A percentile compares a stretch with the other conserved stretches of the same genome.
Conservation (phyloP, 2,113 vertebrate species). For the Platysteira castanea region DNA sequence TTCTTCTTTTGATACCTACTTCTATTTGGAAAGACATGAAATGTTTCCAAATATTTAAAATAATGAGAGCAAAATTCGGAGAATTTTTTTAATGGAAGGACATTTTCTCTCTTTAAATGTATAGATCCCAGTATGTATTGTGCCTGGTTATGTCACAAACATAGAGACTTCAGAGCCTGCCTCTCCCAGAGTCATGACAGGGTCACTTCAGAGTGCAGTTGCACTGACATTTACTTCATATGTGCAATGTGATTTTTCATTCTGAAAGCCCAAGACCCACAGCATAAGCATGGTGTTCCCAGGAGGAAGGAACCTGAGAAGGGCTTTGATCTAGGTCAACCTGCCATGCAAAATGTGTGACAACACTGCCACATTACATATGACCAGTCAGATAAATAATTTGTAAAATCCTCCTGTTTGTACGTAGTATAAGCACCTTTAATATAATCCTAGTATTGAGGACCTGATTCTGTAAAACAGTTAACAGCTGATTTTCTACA, state of each 20-base stretch:
- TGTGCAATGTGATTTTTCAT: neutral
- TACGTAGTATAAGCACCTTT: neutral
- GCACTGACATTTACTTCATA: neutral
- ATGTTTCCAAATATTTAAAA: neutral
- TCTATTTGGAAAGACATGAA: neutral
- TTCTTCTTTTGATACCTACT: neutral
- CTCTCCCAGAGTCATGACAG: neutral
- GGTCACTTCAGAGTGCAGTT: neutral
- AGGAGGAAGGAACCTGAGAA: neutral
- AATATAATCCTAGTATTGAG: neutral
- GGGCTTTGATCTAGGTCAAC: neutral
- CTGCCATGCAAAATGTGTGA: neutral
- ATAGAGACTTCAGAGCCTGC: neutral
- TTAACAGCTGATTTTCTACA: neutral
- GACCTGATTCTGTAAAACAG: neutral
- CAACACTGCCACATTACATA: neutral
- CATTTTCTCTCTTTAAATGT: neutral
- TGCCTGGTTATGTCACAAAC: neutral
- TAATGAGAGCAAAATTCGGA: neutral
- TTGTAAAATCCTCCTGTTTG: neutral
- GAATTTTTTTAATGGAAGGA: neutral
- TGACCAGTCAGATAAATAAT: neutral
- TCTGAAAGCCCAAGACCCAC: fast-evolving
- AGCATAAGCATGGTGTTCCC: neutral
- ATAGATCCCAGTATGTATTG: neutral